phyloP scores from a whole-genome alignment of 2,888 invertebrate genomes.

The Cryptus armator region DNA sequence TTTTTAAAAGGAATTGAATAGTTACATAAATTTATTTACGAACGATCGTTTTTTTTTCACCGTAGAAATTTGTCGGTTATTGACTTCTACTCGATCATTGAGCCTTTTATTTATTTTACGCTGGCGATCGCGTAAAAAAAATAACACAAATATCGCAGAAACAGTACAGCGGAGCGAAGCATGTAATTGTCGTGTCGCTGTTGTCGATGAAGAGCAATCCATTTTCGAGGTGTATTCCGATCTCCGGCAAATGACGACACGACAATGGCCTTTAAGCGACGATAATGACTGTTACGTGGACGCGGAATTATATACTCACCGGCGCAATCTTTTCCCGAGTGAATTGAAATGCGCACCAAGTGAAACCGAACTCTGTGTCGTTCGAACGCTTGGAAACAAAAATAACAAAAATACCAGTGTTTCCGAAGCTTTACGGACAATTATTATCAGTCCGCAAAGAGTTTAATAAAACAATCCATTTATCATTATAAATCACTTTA shows the following conservation, averaged over 20 bases:
- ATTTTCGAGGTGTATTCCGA: background rate
- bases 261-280: constrained; percentile 8
- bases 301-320: constrained; percentile 1
- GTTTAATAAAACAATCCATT: background rate
- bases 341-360: background rate
- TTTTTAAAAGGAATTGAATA: too few relatives aligned
- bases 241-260: constrained; percentile 25
- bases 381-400: background rate
- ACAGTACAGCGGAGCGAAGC: background rate
- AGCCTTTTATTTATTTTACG: too few relatives aligned
- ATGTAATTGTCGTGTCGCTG: background rate
- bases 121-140: too few relatives aligned
- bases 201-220: background rate
- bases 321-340: background rate
- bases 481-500: background rate
- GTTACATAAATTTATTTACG: too few relatives aligned
- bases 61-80: too few relatives aligned
- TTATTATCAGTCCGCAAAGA: background rate
- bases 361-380: background rate
- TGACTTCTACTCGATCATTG: too few relatives aligned
- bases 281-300: constrained; percentile 16
- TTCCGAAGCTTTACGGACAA: background rate
- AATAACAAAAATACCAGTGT: background rate
- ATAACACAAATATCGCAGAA: too few relatives aligned
- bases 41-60: too few relatives aligned